Percentiles rank a stretch among this genome's conserved stretches.
Conservation (phyloP, 1,140 invertebrate genomes). For the Hylaeus volcanicus region DNA sequence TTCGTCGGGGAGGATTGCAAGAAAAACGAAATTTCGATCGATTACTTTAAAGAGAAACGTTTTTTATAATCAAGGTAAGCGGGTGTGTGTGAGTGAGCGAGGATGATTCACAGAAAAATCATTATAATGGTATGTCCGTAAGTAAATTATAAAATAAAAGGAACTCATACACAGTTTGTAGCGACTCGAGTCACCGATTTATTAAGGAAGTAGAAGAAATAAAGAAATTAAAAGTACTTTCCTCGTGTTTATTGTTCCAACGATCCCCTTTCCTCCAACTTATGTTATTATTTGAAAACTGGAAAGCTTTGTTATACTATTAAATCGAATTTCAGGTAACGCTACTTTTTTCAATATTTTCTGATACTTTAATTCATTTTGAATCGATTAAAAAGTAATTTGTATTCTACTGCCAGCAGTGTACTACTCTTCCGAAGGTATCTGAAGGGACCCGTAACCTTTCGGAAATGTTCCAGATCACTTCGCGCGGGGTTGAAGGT, state of each 20-base stretch:
- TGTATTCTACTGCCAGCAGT: too few species aligned
- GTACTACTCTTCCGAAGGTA: too few species aligned
- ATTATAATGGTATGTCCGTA: constrained; percentile 68
- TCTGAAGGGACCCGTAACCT: too few species aligned
- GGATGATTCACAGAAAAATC: constrained; percentile 64
- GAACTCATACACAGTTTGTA: constrained; percentile 76
- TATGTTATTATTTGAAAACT: neutral
- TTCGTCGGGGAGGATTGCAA: constrained; percentile 49
- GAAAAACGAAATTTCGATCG: constrained; percentile 39
- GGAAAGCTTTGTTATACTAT: too few species aligned
- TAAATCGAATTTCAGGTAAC: too few species aligned
- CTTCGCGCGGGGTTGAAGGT: too few species aligned
- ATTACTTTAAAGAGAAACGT: constrained; percentile 51
- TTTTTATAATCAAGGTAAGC: constrained; percentile 67
- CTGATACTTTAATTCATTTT: too few species aligned
- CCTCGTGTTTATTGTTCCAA: constrained; percentile 48
- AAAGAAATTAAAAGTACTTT: constrained; percentile 72
- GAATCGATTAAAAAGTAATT: too few species aligned
- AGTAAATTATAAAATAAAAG: constrained; percentile 67
- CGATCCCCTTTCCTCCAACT: neutral
- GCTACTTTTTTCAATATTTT: too few species aligned
- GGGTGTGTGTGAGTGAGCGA: constrained; percentile 60
- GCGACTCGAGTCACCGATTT: constrained; percentile 75
- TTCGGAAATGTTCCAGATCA: too few species aligned
- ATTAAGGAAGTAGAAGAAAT: constrained; percentile 77